Evolutionary conservation across 2,113 vertebrate genomes (phyloP), one percentile per base, ranked within the genome.

Genomic region (Semnornis frantzii): DNA sequence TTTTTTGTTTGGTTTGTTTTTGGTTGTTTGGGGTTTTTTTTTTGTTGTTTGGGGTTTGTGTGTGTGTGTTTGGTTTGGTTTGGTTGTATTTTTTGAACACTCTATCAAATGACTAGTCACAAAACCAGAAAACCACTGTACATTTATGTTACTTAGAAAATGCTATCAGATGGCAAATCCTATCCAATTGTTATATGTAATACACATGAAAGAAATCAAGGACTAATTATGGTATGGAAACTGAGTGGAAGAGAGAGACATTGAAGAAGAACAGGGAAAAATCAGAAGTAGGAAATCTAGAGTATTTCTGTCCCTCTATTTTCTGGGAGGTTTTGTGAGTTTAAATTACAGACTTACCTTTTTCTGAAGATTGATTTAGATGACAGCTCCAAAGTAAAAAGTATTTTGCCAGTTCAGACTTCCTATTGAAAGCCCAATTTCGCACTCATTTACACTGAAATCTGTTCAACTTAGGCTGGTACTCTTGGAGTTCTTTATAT

Each of bases 381-480:
- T 66, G 63, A 68, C 34, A 80, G 37, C 52, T 92, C 13, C 50
- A 79, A 42, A 2, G 8, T 37, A 87, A 74, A 85, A 68, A 39
- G 28, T 79, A 77, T 94, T 93, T 91, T n/a, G 83, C 46, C 59
- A 62, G n/a, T 89, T 93, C 84, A 48, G 37, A 62, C 85, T 92
- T 93, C 73, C 66, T 81, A 62, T 69, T 90, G 48, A 83, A 94
- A 78, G 12, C 42, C 31, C 57, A 79, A 66, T 93, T 90, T 92
- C 92, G 76, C 52, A 73, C 31, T 94, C 44, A 87, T 97, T 97
- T 96, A 72, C 50, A 83, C 87, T 93, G 92, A 95, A 95, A 83
- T 70, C 31, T 79, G 27, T 77, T 93, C 34, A 80, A 25, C 31
- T 95, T 70, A 85, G 93, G 84, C 39, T 85, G 21, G 5, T 89